These are phyloP conservation scores for Dascyllus trimaculatus DNA, from an alignment of 2,113 vertebrate genomes.

Conservation along the genomic window DNA sequence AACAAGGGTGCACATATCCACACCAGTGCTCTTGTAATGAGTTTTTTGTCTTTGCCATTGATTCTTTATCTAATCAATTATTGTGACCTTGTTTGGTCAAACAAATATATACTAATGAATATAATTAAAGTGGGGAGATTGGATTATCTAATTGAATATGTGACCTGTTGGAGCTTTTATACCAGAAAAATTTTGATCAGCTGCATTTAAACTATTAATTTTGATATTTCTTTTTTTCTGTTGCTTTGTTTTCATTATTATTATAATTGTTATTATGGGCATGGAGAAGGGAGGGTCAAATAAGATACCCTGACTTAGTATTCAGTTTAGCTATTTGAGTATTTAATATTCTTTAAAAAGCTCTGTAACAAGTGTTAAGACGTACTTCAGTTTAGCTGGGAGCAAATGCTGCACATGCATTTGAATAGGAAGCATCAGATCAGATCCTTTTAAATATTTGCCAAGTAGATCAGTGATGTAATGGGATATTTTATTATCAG, in stretches of 20 bases:
- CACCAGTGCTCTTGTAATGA: constrained; percentile 76
- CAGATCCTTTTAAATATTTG: constrained; percentile 35
- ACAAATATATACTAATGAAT: constrained; percentile 78
- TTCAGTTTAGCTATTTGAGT: background rate
- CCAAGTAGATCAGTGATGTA: constrained; percentile 29
- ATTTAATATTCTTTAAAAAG: background rate
- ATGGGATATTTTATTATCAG: constrained; percentile 43
- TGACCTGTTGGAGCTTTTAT: constrained; percentile 57
- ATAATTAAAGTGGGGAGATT: constrained; percentile 75
- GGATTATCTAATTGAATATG: constrained; percentile 77
- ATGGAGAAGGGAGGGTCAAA: background rate
- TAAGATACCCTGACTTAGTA: background rate
- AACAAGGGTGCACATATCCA: constrained; percentile 76
- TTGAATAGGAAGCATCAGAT: constrained; percentile 29
- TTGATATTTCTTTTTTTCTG: background rate
- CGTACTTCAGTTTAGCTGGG: background rate
- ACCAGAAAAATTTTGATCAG: background rate
- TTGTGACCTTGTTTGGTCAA: constrained; percentile 80
- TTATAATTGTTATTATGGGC: too few relatives aligned
- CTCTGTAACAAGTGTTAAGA: background rate
- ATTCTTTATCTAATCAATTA: constrained; percentile 76
- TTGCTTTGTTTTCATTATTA: background rate
- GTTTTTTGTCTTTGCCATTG: constrained; percentile 71
- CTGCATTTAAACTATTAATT: background rate
- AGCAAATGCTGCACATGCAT: background rate